Conservation (phyloP, 1,140 invertebrate species). For the Coenobita brevimanus region DNA sequence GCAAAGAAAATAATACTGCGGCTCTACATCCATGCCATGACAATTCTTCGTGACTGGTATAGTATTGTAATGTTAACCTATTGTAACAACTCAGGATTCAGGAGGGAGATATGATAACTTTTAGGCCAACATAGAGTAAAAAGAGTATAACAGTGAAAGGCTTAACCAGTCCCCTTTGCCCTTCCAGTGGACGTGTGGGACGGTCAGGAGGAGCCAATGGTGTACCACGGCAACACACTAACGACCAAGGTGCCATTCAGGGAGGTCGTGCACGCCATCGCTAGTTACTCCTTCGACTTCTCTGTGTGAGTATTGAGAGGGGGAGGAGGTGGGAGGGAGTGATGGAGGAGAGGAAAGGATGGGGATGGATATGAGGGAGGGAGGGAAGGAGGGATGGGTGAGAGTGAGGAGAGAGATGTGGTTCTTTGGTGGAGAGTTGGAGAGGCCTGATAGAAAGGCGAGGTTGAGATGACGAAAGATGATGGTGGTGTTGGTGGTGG, state of each 20-base stretch:
- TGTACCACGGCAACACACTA: conserved; percentile 78
- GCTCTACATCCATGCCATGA: too few relatives aligned
- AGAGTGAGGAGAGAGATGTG: background rate
- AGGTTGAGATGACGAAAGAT: too few relatives aligned
- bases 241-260: conserved; percentile 77
- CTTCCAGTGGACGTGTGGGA: conserved; percentile 80
- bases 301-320: conserved; percentile 72
- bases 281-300: conserved; percentile 77
- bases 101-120: too few relatives aligned
- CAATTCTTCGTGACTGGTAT: too few relatives aligned
- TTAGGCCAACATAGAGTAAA: too few relatives aligned
- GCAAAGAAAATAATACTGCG: too few relatives aligned
- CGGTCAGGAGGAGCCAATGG: conserved; percentile 76
- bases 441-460: too few relatives aligned
- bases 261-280: conserved; percentile 77
- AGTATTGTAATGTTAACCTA: too few relatives aligned
- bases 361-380: background rate
- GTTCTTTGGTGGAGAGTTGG: too few relatives aligned
- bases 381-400: background rate
- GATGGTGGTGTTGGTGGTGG: too few relatives aligned
- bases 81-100: too few relatives aligned
- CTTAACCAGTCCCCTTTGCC: conserved; percentile 13
- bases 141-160: too few relatives aligned
- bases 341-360: background rate
- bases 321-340: background rate